Evolutionary conservation across 2,113 vertebrate species (phyloP).

Genomic region (Typhlomys cinereus): DNA sequence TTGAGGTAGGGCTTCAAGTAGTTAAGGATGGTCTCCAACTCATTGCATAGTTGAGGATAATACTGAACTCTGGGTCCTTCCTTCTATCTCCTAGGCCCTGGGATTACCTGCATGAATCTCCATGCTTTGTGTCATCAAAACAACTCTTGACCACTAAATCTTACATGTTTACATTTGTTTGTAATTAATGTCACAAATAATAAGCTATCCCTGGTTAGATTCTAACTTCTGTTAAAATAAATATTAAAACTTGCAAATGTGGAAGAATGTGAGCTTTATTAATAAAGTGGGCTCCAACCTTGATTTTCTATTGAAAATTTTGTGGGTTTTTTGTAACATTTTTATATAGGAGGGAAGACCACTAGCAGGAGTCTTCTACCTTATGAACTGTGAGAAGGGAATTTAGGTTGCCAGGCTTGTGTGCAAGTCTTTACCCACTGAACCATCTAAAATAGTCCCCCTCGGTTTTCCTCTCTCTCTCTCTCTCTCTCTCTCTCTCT

Average conservation of each 20-base stretch:
- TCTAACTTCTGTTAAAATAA: conserved; percentile 26
- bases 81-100: not conserved
- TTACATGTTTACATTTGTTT: not conserved
- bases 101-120: not conserved
- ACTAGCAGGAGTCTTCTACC: too few species aligned
- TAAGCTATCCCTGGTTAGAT: conserved; percentile 3
- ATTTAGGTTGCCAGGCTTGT: too few species aligned
- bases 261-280: conserved; percentile 2
- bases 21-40: not conserved
- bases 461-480: too few species aligned
- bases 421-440: too few species aligned
- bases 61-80: not conserved
- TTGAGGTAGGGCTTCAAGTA: not conserved
- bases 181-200: conserved; percentile 4
- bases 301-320: conserved; percentile 9
- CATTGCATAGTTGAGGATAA: not conserved
- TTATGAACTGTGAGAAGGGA: too few species aligned
- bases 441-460: too few species aligned
- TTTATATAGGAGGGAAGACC: too few species aligned
- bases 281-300: not conserved
- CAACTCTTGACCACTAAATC: not conserved
- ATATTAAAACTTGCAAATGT: not conserved
- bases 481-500: too few species aligned
- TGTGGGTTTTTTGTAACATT: too few species aligned
- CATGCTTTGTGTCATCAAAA: not conserved